Evolutionary conservation across 2,888 invertebrate species (phyloP).

Genomic region (Petrolisthes manimaculis): DNA sequence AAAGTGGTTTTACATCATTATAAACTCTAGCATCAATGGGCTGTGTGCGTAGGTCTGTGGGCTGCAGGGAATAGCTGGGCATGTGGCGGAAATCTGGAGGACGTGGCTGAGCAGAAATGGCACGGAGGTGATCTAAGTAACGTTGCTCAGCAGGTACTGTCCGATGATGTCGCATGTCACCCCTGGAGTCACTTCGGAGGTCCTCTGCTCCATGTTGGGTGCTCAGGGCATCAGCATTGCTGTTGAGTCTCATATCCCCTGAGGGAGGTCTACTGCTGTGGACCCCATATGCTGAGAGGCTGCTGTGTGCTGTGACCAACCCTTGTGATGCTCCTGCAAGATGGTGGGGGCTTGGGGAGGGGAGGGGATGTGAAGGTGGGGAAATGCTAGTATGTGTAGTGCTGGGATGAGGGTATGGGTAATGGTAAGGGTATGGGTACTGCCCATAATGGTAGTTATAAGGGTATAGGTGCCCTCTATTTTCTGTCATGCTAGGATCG

Average conservation of each 20-base stretch:
- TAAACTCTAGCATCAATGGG: conserved; percentile 39
- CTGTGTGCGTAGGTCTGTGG: conserved; percentile 53
- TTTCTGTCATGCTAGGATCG: conserved; percentile 44
- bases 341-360: conserved; percentile 38
- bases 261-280: conserved; percentile 37
- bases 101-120: background rate
- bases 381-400: conserved; percentile 35
- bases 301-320: conserved; percentile 36
- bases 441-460: conserved; percentile 58
- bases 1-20: conserved; percentile 29
- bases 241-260: conserved; percentile 1
- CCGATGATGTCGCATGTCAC: conserved; percentile 31
- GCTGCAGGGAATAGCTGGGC: conserved; percentile 41
- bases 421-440: conserved; percentile 51
- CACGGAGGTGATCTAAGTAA: conserved; percentile 7
- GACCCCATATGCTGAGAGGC: conserved; percentile 44
- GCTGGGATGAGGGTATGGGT: conserved; percentile 50
- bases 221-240: background rate
- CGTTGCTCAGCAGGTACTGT: conserved; percentile 30
- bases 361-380: conserved; percentile 33
- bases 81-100: conserved; percentile 30
- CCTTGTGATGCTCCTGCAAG: conserved; percentile 36
- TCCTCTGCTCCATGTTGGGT: conserved; percentile 36
- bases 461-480: conserved; percentile 47
- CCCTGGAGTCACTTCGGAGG: conserved; percentile 36